phyloP scores from a whole-genome alignment of 2,797 vertebrate species.

The Masticophis lateralis region DNA sequence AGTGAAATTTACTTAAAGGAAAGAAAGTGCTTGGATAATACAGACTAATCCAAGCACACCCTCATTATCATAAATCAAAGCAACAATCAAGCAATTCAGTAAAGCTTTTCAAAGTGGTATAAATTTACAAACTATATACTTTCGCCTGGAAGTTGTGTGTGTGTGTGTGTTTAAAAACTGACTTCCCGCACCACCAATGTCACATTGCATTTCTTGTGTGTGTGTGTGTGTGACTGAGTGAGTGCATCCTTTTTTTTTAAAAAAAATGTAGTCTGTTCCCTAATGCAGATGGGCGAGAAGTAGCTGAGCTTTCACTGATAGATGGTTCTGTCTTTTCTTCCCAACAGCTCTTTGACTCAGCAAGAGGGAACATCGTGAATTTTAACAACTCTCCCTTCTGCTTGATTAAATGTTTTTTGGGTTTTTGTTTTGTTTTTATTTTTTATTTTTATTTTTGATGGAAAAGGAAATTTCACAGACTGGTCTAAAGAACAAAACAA shows the following conservation, averaged over 20 bases:
- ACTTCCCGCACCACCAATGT: neutral
- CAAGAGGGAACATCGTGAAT: constrained; percentile 92
- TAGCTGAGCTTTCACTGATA: constrained; percentile 59
- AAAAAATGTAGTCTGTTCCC: neutral
- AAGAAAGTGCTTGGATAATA: constrained; percentile 51
- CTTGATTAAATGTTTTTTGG: constrained; percentile 77
- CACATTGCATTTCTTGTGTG: constrained; percentile 12
- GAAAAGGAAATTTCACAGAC: constrained; percentile 66
- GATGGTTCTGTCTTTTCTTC: constrained; percentile 52
- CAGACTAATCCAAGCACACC: constrained; percentile 36
- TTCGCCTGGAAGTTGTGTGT: constrained; percentile 11
- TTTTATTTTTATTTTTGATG: constrained; percentile 56
- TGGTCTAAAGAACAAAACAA: constrained; percentile 63
- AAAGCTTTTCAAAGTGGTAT: constrained; percentile 14
- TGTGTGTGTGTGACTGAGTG: neutral
- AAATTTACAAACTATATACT: constrained; percentile 19
- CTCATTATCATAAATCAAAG: constrained; percentile 50
- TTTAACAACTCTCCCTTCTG: constrained; percentile 91
- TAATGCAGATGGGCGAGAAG: constrained; percentile 14
- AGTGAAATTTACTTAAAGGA: constrained; percentile 56
- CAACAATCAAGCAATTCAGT: constrained; percentile 11
- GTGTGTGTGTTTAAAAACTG: neutral
- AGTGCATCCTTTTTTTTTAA: neutral
- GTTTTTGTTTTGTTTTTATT: constrained; percentile 49
- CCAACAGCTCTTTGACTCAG: constrained; percentile 87